phyloP scores from a whole-genome alignment of 2,797 vertebrate genomes.

The Diplodus puntazzo region DNA sequence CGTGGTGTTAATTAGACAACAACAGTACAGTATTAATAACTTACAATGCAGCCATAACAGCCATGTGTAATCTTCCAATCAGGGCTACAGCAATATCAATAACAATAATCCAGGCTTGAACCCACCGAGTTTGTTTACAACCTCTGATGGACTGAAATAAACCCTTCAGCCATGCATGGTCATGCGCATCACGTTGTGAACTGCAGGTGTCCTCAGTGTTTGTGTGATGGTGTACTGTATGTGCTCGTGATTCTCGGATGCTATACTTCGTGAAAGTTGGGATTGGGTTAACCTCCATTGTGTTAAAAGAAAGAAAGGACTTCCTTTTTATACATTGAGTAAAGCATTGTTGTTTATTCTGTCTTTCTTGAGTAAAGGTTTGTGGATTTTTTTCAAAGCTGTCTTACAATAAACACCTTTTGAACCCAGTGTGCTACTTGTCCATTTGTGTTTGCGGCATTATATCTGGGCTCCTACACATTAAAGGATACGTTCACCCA shows the following conservation, averaged over 20 bases:
- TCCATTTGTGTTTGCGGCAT: neutral
- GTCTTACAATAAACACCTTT: constrained; percentile 80
- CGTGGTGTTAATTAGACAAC: constrained; percentile 37
- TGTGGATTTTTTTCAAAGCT: constrained; percentile 59
- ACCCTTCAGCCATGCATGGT: constrained; percentile 48
- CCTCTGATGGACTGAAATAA: constrained; percentile 40
- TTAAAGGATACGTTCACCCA: too few species aligned
- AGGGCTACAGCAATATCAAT: constrained; percentile 61
- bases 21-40: constrained; percentile 71
- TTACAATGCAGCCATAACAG: constrained; percentile 57
- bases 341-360: constrained; percentile 46
- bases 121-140: constrained; percentile 57
- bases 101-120: constrained; percentile 49
- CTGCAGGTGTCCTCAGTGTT: constrained; percentile 55
- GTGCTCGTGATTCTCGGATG: constrained; percentile 58
- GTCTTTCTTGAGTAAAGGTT: constrained; percentile 49
- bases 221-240: constrained; percentile 52
- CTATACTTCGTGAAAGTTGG: constrained; percentile 46
- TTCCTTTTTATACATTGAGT: constrained; percentile 70
- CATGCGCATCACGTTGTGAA: constrained; percentile 47
- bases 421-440: constrained; percentile 31
- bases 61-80: constrained; percentile 58
- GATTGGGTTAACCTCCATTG: constrained; percentile 53
- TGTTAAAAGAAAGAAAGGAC: constrained; percentile 33
- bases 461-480: neutral